Evolutionary conservation across 2,113 vertebrate species (phyloP).

Genomic region (Brachyhypopomus occidentalis): DNA sequence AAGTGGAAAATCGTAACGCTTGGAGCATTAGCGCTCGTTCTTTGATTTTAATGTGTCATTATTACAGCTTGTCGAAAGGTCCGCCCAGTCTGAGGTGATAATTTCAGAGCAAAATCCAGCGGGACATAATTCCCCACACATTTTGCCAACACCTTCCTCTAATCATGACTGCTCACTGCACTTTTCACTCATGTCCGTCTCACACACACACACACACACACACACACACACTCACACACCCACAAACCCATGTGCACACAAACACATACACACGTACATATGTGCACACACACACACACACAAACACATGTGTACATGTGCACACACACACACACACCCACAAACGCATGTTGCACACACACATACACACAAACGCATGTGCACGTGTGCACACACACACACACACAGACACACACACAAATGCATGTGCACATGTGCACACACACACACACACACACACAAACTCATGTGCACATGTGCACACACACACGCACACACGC

Average conservation of each 20-base stretch:
- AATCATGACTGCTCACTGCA: slow-evolving; percentile 2
- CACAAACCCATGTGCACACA: slow-evolving; percentile 5
- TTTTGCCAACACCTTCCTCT: neutral
- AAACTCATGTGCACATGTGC: too few relatives aligned
- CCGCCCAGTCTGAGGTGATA: slow-evolving; percentile 36
- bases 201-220: neutral
- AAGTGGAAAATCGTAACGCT: slow-evolving; percentile 40
- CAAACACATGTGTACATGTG: too few relatives aligned
- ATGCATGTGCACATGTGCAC: too few relatives aligned
- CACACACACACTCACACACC: neutral
- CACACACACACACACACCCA: too few relatives aligned
- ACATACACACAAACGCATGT: too few relatives aligned
- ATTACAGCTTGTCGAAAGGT: slow-evolving; percentile 50
- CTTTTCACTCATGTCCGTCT: neutral
- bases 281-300: neutral
- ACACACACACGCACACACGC: too few relatives aligned
- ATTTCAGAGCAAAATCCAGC: slow-evolving; percentile 14
- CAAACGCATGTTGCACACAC: too few relatives aligned
- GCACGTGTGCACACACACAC: too few relatives aligned
- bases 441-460: too few relatives aligned
- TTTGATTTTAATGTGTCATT: slow-evolving; percentile 49
- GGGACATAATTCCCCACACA: slow-evolving; percentile 15
- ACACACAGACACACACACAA: too few relatives aligned
- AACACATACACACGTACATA: slow-evolving; percentile 4
- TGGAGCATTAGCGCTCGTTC: slow-evolving; percentile 25